Evolutionary conservation across 2,888 invertebrate genomes (phyloP), one percentile per base, ranked within the genome.

Genomic region (Mimumesa dahlbomi): DNA sequence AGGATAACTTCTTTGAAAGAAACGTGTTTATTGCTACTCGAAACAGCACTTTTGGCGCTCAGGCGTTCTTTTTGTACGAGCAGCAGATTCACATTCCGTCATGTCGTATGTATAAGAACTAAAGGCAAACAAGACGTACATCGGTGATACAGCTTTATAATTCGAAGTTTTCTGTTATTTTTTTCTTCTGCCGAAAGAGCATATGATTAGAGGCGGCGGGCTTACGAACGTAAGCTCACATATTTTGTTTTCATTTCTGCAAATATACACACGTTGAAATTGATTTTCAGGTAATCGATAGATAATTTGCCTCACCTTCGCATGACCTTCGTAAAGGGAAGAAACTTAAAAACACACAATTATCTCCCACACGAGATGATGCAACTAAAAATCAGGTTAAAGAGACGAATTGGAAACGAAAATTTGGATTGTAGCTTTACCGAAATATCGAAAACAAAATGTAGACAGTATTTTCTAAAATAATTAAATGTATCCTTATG

Each of bases 11-110:
- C 63, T 64, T 81, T 75, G 58, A 82, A 82, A 80, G 66, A 81
- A 73, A 63, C 65, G 71, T 82, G 56, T 72, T 79, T 75, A 81
- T 79, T 79, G 79, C 77, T 81, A 82, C 69, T 70, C 63, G 73
- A 70, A 77, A 79, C 70, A 76, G 64, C 64, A 62, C 59, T 56
- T 73, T 65, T 50, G 50, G 53, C 61, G 46, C 42, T 64, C 43
- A 71, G n/a, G n/a, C n/a, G n/a, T 38, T 42, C 34, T 3, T 31
- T 73, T 66, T 52, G 74, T 57, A 71, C 61, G 79, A 76, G 69
- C 71, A 72, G 71, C 80, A 62, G 21, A 52, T 50, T 48, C 46
- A 63, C 63, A 43, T 56, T 68, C 29, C 21, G 53, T 68, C 64
- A 54, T 58, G 49, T 59, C 40, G 63, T 46, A 52, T 63, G 53